Percentiles rank a stretch among this genome's conserved stretches.
Evolutionary conservation across 2,113 vertebrate genomes (phyloP).

Genomic region (Rhabdornis inornatus): DNA sequence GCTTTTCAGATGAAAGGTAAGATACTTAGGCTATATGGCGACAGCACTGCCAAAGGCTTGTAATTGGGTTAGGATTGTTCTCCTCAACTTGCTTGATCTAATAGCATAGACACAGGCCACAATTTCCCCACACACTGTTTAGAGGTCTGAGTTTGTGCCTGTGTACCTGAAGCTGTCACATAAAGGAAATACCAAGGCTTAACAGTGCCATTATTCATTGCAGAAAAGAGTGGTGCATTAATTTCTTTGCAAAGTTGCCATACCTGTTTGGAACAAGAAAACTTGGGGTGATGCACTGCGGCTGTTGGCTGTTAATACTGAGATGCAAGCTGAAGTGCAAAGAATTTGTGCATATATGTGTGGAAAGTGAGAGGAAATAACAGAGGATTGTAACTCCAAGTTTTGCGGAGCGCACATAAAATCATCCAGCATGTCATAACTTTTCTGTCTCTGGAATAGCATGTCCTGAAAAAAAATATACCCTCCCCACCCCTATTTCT

Average conservation of each 20-base stretch:
- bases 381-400: not conserved
- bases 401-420: not conserved
- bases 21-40: not conserved
- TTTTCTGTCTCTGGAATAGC: not conserved
- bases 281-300: not conserved
- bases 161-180: not conserved
- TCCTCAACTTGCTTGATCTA: not conserved
- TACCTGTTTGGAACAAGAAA: not conserved
- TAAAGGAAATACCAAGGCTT: not conserved
- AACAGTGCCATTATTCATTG: not conserved
- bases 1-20: not conserved
- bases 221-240: not conserved
- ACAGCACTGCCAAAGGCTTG: not conserved
- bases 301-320: not conserved
- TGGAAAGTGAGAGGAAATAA: not conserved
- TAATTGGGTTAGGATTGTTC: not conserved
- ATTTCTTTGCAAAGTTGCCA: not conserved
- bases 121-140: not conserved
- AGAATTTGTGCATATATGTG: not conserved
- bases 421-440: not conserved
- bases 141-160: not conserved
- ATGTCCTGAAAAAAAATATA: not conserved
- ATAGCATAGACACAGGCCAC: fast-evolving
- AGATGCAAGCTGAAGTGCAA: not conserved
- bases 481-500: not conserved